These are phyloP conservation scores for Eueremaeus valkanovi DNA, from an alignment of 2,888 invertebrate genomes.

Conservation along the genomic window DNA sequence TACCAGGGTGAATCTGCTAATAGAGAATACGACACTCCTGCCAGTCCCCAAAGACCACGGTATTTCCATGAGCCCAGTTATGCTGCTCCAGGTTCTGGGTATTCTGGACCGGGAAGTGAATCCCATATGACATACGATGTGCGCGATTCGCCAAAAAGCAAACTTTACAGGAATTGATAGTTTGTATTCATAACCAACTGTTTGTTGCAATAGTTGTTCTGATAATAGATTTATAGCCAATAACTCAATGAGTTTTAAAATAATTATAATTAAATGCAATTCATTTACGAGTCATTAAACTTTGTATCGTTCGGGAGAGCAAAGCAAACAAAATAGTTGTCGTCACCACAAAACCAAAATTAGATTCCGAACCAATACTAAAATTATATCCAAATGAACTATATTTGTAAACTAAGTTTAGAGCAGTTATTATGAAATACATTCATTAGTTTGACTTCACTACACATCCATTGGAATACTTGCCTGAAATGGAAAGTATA, in stretches of 20 bases:
- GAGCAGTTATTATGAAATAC: background rate
- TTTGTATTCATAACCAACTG: too few species aligned
- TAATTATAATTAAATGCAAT: background rate
- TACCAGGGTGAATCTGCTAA: background rate
- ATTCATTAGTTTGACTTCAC: background rate
- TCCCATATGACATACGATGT: background rate
- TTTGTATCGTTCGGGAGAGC: background rate
- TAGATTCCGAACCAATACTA: background rate
- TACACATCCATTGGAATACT: background rate
- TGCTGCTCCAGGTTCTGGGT: background rate
- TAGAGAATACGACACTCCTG: background rate
- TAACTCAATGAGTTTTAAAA: background rate
- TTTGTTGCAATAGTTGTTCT: background rate
- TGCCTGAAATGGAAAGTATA: background rate
- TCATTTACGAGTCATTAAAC: background rate
- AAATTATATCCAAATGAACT: slow-evolving; percentile 4
- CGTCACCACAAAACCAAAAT: background rate
- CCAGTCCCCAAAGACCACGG: background rate
- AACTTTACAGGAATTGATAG: background rate
- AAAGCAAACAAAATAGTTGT: too few species aligned
- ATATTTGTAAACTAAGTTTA: background rate
- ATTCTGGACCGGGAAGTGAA: background rate
- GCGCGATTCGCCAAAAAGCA: background rate
- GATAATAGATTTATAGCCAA: background rate
- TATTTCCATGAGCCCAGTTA: background rate